These are phyloP conservation scores for Condylura cristata DNA, from an alignment of 2,113 vertebrate genomes.

Conservation along the genomic window DNA sequence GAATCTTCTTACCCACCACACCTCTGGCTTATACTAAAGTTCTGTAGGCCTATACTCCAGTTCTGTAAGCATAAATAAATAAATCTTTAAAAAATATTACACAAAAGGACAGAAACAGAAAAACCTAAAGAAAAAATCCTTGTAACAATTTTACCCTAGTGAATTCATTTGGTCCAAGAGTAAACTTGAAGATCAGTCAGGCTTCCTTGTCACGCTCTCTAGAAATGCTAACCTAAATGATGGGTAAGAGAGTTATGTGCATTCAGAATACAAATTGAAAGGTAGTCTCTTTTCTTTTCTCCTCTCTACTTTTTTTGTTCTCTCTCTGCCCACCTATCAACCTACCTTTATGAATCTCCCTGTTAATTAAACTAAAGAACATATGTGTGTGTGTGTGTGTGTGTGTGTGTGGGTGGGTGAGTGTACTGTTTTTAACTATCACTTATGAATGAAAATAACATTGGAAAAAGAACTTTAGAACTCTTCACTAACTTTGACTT, in stretches of 20 bases:
- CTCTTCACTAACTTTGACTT: not conserved
- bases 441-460: not conserved
- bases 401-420: too few species aligned
- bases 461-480: not conserved
- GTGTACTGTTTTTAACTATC: not conserved
- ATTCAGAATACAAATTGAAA: constrained; percentile 8
- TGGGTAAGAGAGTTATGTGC: not conserved
- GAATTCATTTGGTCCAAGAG: constrained; percentile 64
- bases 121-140: constrained; percentile 16
- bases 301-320: not conserved
- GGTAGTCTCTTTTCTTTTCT: not conserved
- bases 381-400: not conserved
- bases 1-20: too few species aligned
- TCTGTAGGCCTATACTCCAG: too few species aligned
- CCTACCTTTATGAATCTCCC: not conserved
- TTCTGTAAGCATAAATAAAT: too few species aligned
- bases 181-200: constrained; percentile 49
- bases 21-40: too few species aligned
- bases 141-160: constrained; percentile 70
- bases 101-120: constrained; percentile 46
- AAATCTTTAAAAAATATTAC: too few species aligned
- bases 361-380: not conserved
- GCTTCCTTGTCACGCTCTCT: not conserved
- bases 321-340: not conserved
- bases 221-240: constrained; percentile 39